phyloP scores from a whole-genome alignment of 2,113 vertebrate species.

The Silurus asotus region DNA sequence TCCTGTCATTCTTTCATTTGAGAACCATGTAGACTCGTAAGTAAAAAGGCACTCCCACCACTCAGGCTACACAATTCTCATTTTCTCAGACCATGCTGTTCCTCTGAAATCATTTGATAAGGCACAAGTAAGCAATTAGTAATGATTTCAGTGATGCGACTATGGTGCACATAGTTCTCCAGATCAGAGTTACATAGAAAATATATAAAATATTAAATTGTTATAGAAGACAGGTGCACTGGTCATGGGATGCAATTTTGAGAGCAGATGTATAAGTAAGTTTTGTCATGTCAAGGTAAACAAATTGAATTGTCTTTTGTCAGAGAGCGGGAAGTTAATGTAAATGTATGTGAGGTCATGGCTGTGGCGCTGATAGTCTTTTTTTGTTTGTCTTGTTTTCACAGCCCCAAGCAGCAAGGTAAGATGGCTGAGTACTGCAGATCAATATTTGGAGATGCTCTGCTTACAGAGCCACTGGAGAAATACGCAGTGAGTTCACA shows the following conservation, averaged over 20 bases:
- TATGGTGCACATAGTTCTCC: background rate
- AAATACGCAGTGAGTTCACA: conserved; percentile 87
- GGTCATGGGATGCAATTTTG: background rate
- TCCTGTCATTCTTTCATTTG: conserved; percentile 94
- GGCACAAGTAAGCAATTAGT: background rate
- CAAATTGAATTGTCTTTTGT: conserved; percentile 18
- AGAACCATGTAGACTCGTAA: conserved; percentile 99
- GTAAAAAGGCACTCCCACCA: conserved; percentile 62
- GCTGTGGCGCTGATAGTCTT: conserved; percentile 29
- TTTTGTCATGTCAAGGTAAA: background rate
- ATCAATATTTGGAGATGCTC: conserved; percentile 94
- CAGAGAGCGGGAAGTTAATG: conserved; percentile 14
- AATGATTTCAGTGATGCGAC: background rate
- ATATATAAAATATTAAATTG: conserved; percentile 15
- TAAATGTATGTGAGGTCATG: conserved; percentile 37
- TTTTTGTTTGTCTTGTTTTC: conserved; percentile 43
- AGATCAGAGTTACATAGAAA: background rate
- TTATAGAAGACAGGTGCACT: background rate
- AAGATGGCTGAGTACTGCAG: conserved; percentile 99
- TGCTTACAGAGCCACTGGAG: conserved; percentile 92
- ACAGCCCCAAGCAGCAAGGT: conserved; percentile 94
- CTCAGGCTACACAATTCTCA: background rate
- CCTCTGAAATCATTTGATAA: background rate
- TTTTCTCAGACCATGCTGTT: background rate
- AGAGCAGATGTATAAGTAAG: conserved; percentile 6